These are phyloP conservation scores for Momotus momota DNA, from an alignment of 2,797 vertebrate genomes.

Conservation along the genomic window DNA sequence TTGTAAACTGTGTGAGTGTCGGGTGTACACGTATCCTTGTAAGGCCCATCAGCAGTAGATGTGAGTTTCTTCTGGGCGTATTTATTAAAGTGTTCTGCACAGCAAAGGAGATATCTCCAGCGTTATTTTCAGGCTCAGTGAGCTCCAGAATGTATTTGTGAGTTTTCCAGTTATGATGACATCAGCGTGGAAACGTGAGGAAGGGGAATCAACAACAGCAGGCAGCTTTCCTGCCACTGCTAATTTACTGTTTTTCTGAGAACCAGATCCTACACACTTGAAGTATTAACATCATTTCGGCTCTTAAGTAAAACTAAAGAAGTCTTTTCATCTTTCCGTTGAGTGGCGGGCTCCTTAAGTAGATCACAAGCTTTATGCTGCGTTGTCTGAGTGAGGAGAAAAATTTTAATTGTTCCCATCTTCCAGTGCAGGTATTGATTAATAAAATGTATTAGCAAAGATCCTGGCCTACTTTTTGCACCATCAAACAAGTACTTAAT, in stretches of 20 bases:
- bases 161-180: constrained; percentile 2
- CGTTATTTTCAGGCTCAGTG: constrained; percentile 31
- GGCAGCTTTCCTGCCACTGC: constrained; percentile 6
- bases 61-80: background rate
- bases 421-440: constrained; percentile 56
- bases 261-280: constrained; percentile 23
- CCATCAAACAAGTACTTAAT: constrained; percentile 66
- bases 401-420: constrained; percentile 54
- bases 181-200: background rate
- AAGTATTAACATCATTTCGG: constrained; percentile 42
- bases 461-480: constrained; percentile 60
- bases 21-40: background rate
- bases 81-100: background rate
- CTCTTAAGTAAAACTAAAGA: constrained; percentile 62
- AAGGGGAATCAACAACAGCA: background rate
- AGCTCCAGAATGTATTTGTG: constrained; percentile 17
- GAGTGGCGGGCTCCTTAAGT: constrained; percentile 64
- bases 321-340: constrained; percentile 62
- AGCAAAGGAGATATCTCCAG: background rate
- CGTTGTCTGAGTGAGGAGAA: constrained; percentile 49
- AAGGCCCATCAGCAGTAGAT: background rate
- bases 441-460: constrained; percentile 69
- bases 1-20: background rate
- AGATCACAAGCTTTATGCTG: constrained; percentile 50
- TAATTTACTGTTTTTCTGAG: constrained; percentile 21